phyloP scores from a whole-genome alignment of 35 echinoderm and acorn worm genomes.

The Lytechinus variegatus region DNA sequence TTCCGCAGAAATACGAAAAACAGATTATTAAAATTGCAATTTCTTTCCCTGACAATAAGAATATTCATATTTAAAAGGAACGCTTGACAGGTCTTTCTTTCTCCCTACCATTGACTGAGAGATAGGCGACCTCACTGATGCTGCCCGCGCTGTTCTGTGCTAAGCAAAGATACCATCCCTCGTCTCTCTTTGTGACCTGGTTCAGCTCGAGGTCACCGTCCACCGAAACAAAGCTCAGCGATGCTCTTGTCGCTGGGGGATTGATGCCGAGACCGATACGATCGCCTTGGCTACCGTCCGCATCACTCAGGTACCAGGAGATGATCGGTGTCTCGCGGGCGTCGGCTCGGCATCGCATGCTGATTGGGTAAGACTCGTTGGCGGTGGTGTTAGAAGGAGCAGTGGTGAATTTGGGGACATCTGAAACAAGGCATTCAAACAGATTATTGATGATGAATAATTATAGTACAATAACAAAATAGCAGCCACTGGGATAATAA shows the following conservation, averaged over 20 bases:
- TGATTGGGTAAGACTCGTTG: conserved; percentile 74
- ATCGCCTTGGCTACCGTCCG: conserved; percentile 38
- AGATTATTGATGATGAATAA: background rate
- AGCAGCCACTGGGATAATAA: too few relatives aligned
- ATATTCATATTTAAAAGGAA: too few relatives aligned
- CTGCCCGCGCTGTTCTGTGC: conserved; percentile 68
- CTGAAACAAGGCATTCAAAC: conserved; percentile 43
- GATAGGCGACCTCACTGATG: conserved; percentile 29
- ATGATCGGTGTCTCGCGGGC: conserved; percentile 74
- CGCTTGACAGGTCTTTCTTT: too few relatives aligned
- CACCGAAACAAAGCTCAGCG: conserved; percentile 43
- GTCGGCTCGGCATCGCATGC: conserved; percentile 64
- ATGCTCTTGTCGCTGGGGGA: conserved; percentile 40
- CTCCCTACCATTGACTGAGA: conserved; percentile 72
- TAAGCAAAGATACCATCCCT: conserved; percentile 82
- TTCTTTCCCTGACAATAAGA: too few relatives aligned
- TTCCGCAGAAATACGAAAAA: too few relatives aligned
- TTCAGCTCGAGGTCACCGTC: conserved; percentile 67
- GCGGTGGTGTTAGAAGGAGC: conserved; percentile 71
- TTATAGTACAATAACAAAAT: too few relatives aligned
- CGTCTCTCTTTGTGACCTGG: conserved; percentile 60
- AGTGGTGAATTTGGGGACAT: conserved; percentile 73
- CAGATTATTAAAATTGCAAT: too few relatives aligned
- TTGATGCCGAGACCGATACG: conserved; percentile 62
- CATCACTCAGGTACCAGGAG: conserved; percentile 74